Evolutionary conservation across 2,113 vertebrate species (phyloP).

Genomic region (Tretioscincus oriximinensis): DNA sequence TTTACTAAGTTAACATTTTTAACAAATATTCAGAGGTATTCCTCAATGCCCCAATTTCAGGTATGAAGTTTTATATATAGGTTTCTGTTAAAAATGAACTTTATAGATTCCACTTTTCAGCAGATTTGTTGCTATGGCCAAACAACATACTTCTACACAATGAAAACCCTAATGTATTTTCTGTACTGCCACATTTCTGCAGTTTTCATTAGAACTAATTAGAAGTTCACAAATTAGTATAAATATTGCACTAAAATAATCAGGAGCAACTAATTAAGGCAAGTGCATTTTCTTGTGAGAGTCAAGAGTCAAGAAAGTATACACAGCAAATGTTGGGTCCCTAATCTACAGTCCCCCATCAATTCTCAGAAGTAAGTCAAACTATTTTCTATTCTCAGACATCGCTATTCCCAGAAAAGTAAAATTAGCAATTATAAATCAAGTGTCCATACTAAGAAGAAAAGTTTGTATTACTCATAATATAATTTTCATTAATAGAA

Average conservation of each 20-base stretch:
- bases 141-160: neutral
- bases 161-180: neutral
- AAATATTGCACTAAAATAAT: neutral
- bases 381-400: no score
- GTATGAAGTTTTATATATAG: neutral
- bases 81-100: neutral
- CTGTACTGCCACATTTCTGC: neutral
- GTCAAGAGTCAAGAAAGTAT: neutral
- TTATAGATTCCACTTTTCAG: neutral
- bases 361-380: no score
- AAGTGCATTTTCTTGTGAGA: neutral
- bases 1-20: neutral
- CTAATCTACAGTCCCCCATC: no score
- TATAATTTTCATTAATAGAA: conserved; percentile 11
- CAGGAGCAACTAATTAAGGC: neutral
- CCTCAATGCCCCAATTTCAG: neutral
- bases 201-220: neutral
- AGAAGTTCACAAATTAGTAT: neutral
- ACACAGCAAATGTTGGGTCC: no score
- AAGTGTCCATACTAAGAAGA: no score
- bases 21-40: neutral
- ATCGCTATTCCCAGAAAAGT: no score
- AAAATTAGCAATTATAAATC: no score
- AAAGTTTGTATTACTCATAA: neutral
- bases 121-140: neutral